phyloP scores from a whole-genome alignment of 2,888 invertebrate genomes.

The Folsomia manolachei region DNA sequence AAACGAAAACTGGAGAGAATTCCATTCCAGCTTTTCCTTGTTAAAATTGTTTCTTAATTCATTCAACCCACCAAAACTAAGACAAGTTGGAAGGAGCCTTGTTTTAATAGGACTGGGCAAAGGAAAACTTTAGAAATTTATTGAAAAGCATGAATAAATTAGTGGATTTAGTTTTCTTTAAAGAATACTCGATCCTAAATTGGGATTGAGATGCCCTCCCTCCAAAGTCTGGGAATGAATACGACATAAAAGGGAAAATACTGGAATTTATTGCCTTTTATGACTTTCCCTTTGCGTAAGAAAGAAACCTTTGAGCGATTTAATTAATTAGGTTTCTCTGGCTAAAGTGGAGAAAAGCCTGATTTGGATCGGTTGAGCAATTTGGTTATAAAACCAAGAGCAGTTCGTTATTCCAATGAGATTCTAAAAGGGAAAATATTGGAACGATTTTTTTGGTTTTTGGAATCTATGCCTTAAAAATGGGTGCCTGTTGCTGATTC shows the following conservation, averaged over 20 bases:
- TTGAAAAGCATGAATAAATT: conserved; percentile 14
- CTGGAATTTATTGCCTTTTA: conserved; percentile 2
- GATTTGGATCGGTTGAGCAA: background rate
- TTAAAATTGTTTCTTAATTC: background rate
- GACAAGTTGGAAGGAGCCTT: no score
- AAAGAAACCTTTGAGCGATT: background rate
- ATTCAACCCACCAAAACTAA: background rate
- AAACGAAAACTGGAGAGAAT: background rate
- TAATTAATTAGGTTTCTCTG: background rate
- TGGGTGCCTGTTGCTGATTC: background rate
- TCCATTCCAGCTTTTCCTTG: background rate
- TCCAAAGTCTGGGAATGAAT: no score
- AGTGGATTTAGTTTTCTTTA: background rate
- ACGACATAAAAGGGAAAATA: background rate
- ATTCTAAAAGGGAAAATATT: no score
- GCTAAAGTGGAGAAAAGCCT: background rate
- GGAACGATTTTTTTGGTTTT: no score
- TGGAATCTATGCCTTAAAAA: no score
- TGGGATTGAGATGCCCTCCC: no score
- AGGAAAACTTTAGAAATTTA: background rate
- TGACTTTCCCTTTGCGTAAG: background rate
- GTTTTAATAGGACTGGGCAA: no score
- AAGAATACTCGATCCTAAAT: background rate
- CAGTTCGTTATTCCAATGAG: no score
- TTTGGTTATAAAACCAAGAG: no score